phyloP scores from a whole-genome alignment of 2,888 invertebrate genomes.

The Athrips mouffetella region DNA sequence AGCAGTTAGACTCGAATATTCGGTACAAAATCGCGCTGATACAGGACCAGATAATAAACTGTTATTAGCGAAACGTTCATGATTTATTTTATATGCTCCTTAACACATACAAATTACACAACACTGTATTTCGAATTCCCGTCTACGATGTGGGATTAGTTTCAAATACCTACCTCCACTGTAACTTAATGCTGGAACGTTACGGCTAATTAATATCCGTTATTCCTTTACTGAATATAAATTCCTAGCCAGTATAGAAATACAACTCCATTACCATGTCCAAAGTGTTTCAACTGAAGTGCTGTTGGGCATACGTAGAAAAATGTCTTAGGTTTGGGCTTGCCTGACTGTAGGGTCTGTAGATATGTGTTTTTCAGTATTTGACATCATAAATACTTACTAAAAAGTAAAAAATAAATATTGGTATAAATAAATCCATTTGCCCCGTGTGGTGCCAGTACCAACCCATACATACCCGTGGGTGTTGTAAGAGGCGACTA shows the following conservation, averaged over 20 bases:
- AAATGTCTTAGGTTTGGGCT: too few species aligned
- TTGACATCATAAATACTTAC: too few species aligned
- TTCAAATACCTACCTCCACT: neutral
- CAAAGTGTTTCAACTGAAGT: too few species aligned
- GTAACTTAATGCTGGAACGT: neutral
- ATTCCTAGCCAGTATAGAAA: neutral
- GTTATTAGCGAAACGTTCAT: constrained; percentile 39
- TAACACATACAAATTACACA: constrained; percentile 35
- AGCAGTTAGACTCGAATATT: constrained; percentile 24
- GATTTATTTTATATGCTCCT: constrained; percentile 35
- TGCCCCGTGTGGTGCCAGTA: too few species aligned
- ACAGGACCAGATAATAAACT: constrained; percentile 31
- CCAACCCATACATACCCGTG: too few species aligned
- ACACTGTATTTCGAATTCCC: neutral
- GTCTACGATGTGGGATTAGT: neutral
- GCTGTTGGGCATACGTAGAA: too few species aligned
- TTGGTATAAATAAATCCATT: too few species aligned
- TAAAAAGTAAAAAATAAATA: too few species aligned
- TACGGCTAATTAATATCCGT: neutral
- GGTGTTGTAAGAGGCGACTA: too few species aligned
- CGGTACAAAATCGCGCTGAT: constrained; percentile 25
- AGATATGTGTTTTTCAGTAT: too few species aligned
- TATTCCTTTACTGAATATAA: neutral
- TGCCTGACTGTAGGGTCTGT: too few species aligned
- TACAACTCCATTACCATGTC: too few species aligned